These are phyloP conservation scores for Maccullochella peelii DNA, from an alignment of 2,113 vertebrate species.

Conservation along the genomic window DNA sequence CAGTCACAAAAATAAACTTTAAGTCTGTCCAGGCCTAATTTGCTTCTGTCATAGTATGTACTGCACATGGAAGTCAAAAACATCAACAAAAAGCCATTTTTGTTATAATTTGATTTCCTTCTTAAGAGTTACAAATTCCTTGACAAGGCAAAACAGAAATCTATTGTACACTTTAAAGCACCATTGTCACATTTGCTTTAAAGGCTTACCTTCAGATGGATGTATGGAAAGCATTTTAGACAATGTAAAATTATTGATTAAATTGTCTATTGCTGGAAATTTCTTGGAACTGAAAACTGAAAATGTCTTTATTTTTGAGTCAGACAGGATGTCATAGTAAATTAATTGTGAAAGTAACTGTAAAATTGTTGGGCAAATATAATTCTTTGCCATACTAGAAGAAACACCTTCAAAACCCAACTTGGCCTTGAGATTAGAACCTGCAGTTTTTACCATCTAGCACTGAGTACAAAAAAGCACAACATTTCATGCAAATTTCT, in stretches of 20 bases:
- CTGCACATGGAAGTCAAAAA: not conserved
- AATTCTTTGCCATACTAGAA: not conserved
- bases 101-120: not conserved
- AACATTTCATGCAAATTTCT: not conserved
- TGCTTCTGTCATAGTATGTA: not conserved
- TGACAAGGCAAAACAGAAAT: not conserved
- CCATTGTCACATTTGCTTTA: not conserved
- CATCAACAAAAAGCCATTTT: not conserved
- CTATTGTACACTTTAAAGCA: not conserved
- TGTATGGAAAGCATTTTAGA: not conserved
- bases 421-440: too few relatives aligned
- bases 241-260: not conserved
- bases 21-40: not conserved
- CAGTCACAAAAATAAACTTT: slow-evolving; percentile 30
- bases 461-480: not conserved
- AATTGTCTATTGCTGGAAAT: not conserved
- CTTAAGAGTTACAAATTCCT: not conserved
- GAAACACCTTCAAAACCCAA: not conserved
- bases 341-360: not conserved
- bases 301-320: not conserved
- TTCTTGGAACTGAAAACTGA: not conserved
- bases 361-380: not conserved
- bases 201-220: not conserved
- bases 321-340: not conserved
- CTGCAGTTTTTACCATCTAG: not conserved